Evolutionary conservation across 2,113 vertebrate genomes (phyloP).

Genomic region (Cnemophilus loriae): DNA sequence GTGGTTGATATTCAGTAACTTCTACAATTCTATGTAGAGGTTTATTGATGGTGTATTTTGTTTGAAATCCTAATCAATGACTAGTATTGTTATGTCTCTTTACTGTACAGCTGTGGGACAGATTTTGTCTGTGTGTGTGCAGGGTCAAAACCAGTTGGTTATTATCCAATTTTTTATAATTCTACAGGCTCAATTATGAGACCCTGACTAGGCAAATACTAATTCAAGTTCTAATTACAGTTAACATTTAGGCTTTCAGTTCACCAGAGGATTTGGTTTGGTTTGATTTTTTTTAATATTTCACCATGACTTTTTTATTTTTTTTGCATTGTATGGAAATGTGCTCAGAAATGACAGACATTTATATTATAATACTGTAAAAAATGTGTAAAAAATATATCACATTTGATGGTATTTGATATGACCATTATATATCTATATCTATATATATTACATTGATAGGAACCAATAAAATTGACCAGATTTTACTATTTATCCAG

Average conservation of each 20-base stretch:
- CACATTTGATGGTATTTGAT: background rate
- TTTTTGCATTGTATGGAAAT: background rate
- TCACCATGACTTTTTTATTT: background rate
- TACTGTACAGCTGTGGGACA: background rate
- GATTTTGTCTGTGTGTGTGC: background rate
- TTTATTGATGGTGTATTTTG: background rate
- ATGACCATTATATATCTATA: background rate
- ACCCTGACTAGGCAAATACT: background rate
- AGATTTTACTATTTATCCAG: background rate
- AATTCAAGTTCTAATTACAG: background rate
- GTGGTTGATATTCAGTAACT: background rate
- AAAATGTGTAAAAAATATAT: background rate
- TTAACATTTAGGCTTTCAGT: background rate
- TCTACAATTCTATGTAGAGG: background rate
- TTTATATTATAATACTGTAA: background rate
- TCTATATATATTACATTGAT: background rate
- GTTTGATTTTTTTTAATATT: fast-evolving
- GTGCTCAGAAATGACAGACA: background rate
- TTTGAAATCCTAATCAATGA: background rate
- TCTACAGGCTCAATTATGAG: background rate
- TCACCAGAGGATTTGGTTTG: background rate
- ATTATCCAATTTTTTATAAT: background rate
- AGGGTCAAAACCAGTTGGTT: background rate
- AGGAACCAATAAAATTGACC: background rate
- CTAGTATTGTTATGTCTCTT: background rate